Conservation (phyloP, 1,140 invertebrate species). For the Trichonephila inaurata region DNA sequence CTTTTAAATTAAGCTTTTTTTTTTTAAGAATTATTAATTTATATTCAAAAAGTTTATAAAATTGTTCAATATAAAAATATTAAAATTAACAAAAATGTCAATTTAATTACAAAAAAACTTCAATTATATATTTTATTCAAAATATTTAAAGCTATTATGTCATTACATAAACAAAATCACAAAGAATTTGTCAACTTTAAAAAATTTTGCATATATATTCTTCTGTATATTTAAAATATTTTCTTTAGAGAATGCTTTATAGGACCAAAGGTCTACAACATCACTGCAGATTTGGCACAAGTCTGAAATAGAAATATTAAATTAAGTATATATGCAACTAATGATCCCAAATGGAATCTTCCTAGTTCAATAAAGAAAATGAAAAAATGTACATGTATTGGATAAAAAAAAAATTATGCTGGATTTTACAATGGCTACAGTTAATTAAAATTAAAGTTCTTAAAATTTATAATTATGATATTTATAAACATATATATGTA, state of each 20-base stretch:
- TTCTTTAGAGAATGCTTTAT: neutral
- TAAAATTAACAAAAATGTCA: no score
- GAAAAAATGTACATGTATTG: no score
- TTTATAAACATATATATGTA: no score
- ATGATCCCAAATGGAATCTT: neutral
- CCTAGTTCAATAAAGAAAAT: neutral
- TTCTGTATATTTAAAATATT: neutral
- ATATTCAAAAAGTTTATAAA: no score
- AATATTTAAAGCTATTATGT: neutral
- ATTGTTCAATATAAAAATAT: no score
- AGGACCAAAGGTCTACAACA: neutral
- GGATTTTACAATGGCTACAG: no score
- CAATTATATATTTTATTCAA: neutral
- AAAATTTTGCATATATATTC: neutral
- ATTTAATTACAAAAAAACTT: no score
- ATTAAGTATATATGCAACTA: neutral
- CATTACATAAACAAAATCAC: neutral
- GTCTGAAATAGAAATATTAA: neutral
- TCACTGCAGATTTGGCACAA: conserved; percentile 40
- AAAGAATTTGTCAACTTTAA: neutral
- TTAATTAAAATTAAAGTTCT: no score
- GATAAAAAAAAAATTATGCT: no score
- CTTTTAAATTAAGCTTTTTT: no score
- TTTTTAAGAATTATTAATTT: no score
- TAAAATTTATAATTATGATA: no score